phyloP scores from a whole-genome alignment of 1,140 invertebrate species.

The Megalopta genalis region DNA sequence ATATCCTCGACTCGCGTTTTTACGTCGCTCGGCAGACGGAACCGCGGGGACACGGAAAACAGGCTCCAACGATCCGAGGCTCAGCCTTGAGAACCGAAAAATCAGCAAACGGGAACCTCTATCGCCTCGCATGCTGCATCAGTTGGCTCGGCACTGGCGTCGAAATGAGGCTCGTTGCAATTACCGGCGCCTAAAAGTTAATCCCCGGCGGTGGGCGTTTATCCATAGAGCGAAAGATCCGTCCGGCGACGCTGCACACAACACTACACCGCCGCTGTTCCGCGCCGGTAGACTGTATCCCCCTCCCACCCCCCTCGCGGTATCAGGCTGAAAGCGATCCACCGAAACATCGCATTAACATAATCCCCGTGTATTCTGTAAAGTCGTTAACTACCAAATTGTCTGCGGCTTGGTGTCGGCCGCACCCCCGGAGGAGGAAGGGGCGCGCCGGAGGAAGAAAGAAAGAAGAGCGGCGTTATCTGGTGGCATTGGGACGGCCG shows the following conservation, averaged over 20 bases:
- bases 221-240: background rate
- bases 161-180: background rate
- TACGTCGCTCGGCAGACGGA: no score
- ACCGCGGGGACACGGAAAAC: no score
- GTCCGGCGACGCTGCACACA: background rate
- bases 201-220: background rate
- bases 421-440: no score
- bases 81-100: no score
- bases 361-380: slow-evolving; percentile 58
- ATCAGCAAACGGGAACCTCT: background rate
- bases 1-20: no score
- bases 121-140: no score
- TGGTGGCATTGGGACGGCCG: background rate
- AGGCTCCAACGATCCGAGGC: no score
- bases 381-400: slow-evolving; percentile 63
- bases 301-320: background rate
- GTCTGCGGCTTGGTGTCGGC: slow-evolving; percentile 36
- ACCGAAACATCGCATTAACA: slow-evolving; percentile 62
- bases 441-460: no score
- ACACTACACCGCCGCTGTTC: no score
- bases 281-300: no score
- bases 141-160: background rate
- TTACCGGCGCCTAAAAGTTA: background rate
- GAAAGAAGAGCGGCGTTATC: slow-evolving; percentile 25
- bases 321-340: slow-evolving; percentile 31